A percentile compares a stretch with the other conserved stretches of the same genome.
These are phyloP conservation scores for Bacillus rossius DNA, from an alignment of 1,140 invertebrate genomes.

Conservation along the genomic window DNA sequence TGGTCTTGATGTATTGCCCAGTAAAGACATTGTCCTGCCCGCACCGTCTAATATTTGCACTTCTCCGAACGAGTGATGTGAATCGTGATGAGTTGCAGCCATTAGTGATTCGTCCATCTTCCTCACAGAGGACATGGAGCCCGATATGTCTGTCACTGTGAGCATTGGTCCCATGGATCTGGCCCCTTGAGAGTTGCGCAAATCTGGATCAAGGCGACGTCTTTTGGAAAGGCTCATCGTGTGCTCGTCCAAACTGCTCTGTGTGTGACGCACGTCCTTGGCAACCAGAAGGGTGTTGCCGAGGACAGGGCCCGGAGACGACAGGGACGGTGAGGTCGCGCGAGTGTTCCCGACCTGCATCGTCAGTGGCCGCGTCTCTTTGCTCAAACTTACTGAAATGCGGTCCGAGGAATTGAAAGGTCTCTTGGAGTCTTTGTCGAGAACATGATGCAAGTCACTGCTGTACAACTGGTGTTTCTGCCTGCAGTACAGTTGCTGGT, in stretches of 20 bases:
- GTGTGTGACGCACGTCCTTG: constrained; percentile 15
- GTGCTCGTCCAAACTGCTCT: too few species aligned
- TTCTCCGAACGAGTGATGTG: constrained; percentile 45
- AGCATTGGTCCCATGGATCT: background rate
- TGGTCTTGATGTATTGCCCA: constrained; percentile 55
- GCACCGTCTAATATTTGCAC: constrained; percentile 62
- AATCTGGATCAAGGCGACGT: constrained; percentile 5
- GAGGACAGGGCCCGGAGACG: constrained; percentile 70
- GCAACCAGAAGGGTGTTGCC: constrained; percentile 75
- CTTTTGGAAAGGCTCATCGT: constrained; percentile 2
- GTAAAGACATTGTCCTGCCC: constrained; percentile 62
- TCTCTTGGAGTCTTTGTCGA: too few species aligned
- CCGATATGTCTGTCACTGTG: background rate
- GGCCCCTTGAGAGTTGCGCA: background rate
- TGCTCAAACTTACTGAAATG: background rate
- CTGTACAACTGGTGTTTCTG: background rate
- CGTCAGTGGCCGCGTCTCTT: background rate
- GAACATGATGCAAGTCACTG: background rate
- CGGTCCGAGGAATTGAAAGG: too few species aligned
- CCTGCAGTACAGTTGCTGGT: too few species aligned
- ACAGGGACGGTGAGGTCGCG: constrained; percentile 42
- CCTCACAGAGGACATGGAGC: background rate
- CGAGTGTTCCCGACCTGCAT: background rate
- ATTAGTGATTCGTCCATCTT: background rate
- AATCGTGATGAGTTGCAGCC: background rate